Evolutionary conservation across 2,113 vertebrate genomes (phyloP).

Genomic region (Vimba vimba): DNA sequence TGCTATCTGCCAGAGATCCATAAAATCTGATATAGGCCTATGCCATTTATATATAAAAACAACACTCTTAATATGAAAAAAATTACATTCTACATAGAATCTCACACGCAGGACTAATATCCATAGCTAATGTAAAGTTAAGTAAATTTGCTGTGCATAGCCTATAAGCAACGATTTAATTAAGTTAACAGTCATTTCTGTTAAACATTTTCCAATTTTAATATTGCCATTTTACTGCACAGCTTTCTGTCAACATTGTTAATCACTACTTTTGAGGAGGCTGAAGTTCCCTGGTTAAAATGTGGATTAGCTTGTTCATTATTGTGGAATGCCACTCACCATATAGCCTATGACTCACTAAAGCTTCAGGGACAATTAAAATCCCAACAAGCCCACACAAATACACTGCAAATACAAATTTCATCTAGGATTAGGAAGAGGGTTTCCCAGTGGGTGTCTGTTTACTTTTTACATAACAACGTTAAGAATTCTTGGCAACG

Average conservation of each 20-base stretch:
- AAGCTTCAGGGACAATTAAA: slow-evolving; percentile 30
- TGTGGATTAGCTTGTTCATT: slow-evolving; percentile 37
- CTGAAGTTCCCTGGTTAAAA: neutral
- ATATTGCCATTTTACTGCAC: neutral
- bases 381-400: slow-evolving; percentile 50
- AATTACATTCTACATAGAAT: neutral
- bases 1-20: neutral
- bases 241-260: neutral
- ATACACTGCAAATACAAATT: slow-evolving; percentile 27
- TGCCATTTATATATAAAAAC: neutral
- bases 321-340: slow-evolving; percentile 17
- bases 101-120: neutral
- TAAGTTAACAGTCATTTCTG: neutral
- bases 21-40: neutral
- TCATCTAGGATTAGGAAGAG: slow-evolving; percentile 35
- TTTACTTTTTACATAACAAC: slow-evolving; percentile 27
- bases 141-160: neutral
- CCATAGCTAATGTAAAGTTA: neutral
- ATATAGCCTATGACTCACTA: slow-evolving; percentile 40
- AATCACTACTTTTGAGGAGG: neutral
- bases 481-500: neutral
- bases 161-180: neutral
- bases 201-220: neutral
- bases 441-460: slow-evolving; percentile 47
- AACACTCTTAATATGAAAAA: neutral